Evolutionary conservation across 2,797 vertebrate species (phyloP).

Genomic region (Pygocentrus nattereri): DNA sequence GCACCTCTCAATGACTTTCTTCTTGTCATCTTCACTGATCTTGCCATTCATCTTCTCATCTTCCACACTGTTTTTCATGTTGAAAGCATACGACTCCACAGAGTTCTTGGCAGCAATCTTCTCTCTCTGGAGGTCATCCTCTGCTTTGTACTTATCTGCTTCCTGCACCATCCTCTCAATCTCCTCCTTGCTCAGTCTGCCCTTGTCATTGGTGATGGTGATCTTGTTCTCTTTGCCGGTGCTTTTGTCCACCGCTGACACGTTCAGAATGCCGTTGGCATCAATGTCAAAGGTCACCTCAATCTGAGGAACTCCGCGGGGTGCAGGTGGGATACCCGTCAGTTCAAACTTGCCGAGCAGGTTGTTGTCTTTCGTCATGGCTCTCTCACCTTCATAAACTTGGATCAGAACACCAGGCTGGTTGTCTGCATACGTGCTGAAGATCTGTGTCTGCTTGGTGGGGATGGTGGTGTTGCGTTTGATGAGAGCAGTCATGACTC

Average conservation of each 20-base stretch:
- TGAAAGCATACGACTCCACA: slow-evolving; percentile 59
- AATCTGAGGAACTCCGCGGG: slow-evolving; percentile 61
- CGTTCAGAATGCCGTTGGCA: slow-evolving; percentile 63
- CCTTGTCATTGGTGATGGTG: slow-evolving; percentile 62
- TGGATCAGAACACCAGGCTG: slow-evolving; percentile 62
- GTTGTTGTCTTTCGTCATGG: slow-evolving; percentile 59
- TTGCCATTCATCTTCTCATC: slow-evolving; percentile 58
- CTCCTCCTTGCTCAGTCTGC: slow-evolving; percentile 61
- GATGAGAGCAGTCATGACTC: slow-evolving; percentile 62
- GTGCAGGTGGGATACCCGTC: slow-evolving; percentile 59
- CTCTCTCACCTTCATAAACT: slow-evolving; percentile 56
- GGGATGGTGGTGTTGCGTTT: slow-evolving; percentile 63
- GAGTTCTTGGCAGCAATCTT: slow-evolving; percentile 59
- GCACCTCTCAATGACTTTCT: slow-evolving; percentile 56
- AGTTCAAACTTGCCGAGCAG: slow-evolving; percentile 60
- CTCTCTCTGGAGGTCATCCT: slow-evolving; percentile 59
- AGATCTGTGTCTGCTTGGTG: slow-evolving; percentile 60
- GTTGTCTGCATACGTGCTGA: slow-evolving; percentile 61
- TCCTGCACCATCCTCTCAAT: slow-evolving; percentile 65
- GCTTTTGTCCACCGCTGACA: slow-evolving; percentile 62
- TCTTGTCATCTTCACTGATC: slow-evolving; percentile 60
- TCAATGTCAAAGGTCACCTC: slow-evolving; percentile 62
- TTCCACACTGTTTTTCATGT: slow-evolving; percentile 62
- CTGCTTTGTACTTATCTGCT: slow-evolving; percentile 59
- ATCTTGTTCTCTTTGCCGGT: slow-evolving; percentile 63